phyloP scores from a whole-genome alignment of 2,797 vertebrate genomes.

The Dryobates pubescens region DNA sequence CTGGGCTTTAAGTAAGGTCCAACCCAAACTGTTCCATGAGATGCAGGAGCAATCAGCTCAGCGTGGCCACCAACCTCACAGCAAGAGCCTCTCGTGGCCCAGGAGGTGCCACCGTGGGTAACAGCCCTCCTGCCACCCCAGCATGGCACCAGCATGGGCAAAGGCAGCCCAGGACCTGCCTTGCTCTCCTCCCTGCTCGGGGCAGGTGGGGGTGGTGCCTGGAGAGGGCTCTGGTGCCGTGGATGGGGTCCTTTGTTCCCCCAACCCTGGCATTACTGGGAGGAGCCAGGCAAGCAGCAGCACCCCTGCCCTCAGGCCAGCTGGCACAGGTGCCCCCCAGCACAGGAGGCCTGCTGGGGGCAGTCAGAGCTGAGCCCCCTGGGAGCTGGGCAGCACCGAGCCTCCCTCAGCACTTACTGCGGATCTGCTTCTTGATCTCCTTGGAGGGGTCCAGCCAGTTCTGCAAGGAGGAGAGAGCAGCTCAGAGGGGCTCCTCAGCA shows the following conservation, averaged over 20 bases:
- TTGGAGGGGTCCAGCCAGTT: slow-evolving; percentile 99
- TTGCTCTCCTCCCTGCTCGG: not conserved
- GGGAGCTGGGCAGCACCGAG: too few relatives aligned
- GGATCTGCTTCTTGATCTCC: slow-evolving; percentile 99
- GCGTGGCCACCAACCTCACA: slow-evolving; percentile 4
- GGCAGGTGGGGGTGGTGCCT: not conserved
- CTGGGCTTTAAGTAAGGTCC: too few relatives aligned
- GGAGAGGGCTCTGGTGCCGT: not conserved
- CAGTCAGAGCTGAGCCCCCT: not conserved
- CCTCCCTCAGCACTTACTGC: slow-evolving; percentile 85
- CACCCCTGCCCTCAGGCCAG: not conserved
- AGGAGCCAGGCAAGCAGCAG: not conserved
- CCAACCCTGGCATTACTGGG: accelerated
- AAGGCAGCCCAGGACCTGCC: not conserved
- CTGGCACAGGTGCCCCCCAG: not conserved
- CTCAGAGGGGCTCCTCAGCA: not conserved
- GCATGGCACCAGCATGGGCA: not conserved
- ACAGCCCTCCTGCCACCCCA: not conserved
- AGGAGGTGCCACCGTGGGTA: not conserved
- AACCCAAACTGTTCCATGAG: not conserved
- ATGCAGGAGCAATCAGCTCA: not conserved
- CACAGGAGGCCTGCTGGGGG: not conserved
- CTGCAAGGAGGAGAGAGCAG: slow-evolving; percentile 80
- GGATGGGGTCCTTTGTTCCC: not conserved
- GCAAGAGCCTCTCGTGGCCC: slow-evolving; percentile 29